Evolutionary conservation across 2,888 invertebrate genomes (phyloP), one percentile per base, ranked within the genome.

Genomic region (Oxystoma pomonae): DNA sequence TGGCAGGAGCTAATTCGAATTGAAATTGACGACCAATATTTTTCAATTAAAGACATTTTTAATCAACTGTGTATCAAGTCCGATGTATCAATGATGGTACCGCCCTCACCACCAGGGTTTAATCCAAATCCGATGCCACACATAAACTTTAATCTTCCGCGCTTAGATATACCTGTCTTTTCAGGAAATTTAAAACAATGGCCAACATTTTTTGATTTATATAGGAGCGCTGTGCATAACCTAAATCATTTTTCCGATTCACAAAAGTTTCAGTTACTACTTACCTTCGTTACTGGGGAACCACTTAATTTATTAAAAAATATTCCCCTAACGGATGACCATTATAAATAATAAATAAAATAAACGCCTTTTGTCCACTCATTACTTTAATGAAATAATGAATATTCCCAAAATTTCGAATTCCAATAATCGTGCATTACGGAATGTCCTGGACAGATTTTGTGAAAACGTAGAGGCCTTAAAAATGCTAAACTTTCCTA

Each of bases 101-200:
- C 35, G 35, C 35, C 35, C 35, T 35, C 35, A 35, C 35, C 35
- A 35, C 35, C 35, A 35, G 35, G 35, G 3, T 35, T 35, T 35
- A 35, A 35, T 35, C 35, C 3, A 35, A 35, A 3, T 35, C 12
- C 35, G 35, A 35, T 35, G 35, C 35, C 35, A 3, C 35, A 53
- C 19, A 53, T 53, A 53, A 53, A 53, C 19, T 53, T 53, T 17
- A 53, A 53, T 53, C 19, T 53, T 53, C 53, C 53, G 5, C 53
- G 53, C 19, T 53, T 53, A 19, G 53, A 53, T 53, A 53, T 53
- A 16, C 19, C 53, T 53, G n/a, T 53, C n/a, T 53, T 53, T 53
- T 53, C 53, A n/a, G 53, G 53, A 17, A 53, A 53, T 53, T 19
- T 53, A 53, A 53, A 53, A 53, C 7, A 53, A 53, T 53, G 53